Percentiles rank a stretch among this genome's conserved stretches.
phyloP scores from a whole-genome alignment of 37 sponge, comb jelly and placozoan genomes.

The Amphimedon queenslandica region DNA sequence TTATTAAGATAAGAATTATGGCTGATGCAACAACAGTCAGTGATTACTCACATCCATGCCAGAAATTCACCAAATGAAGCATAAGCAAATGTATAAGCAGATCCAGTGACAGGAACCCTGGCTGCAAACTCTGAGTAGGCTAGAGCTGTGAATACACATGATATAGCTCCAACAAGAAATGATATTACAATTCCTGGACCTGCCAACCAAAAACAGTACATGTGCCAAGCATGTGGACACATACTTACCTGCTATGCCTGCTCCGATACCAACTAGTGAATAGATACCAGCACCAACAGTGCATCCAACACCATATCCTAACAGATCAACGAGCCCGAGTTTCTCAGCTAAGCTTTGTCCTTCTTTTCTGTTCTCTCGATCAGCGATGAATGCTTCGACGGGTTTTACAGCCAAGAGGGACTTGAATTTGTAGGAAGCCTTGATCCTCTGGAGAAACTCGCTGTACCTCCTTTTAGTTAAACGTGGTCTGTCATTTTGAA shows the following conservation, averaged over 20 bases:
- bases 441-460: too few relatives aligned
- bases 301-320: constrained; percentile 19
- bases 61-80: constrained; percentile 6
- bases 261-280: constrained; percentile 13
- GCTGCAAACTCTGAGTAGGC: constrained; percentile 7
- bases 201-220: neutral
- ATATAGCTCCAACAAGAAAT: constrained; percentile 4
- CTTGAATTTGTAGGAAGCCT: neutral
- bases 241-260: neutral
- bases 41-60: constrained; percentile 9
- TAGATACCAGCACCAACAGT: constrained; percentile 22
- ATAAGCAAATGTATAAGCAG: constrained; percentile 11
- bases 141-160: neutral
- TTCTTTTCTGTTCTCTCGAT: neutral
- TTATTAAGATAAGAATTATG: neutral
- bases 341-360: neutral
- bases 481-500: too few relatives aligned
- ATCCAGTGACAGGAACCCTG: constrained; percentile 4
- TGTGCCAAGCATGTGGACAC: neutral
- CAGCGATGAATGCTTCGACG: neutral
- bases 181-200: constrained; percentile 2
- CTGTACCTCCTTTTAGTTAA: too few relatives aligned
- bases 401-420: constrained; percentile 3
- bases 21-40: too few relatives aligned
- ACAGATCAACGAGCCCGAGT: constrained; percentile 2